Evolutionary conservation across 2,113 vertebrate species (phyloP).

Genomic region (Hydropotes inermis): DNA sequence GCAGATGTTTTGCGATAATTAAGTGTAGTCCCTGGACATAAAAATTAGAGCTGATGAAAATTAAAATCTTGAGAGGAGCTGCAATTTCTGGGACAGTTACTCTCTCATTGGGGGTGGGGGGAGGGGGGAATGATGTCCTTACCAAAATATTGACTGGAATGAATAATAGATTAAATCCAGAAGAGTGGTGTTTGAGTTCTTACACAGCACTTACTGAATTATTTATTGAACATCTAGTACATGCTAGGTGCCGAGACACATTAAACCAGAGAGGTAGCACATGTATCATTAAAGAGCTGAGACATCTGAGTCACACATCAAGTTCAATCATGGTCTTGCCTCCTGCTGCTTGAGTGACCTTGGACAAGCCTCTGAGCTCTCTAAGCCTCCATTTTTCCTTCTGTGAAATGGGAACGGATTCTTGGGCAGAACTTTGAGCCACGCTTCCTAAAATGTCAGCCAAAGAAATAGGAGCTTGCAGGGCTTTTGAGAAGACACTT

Average conservation of each 20-base stretch:
- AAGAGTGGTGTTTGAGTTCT: background rate
- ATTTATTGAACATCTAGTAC: background rate
- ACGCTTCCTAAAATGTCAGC: background rate
- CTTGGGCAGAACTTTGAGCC: background rate
- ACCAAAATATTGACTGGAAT: background rate
- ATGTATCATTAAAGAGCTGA: fast-evolving
- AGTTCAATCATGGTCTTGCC: background rate
- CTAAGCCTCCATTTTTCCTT: background rate
- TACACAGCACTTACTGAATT: background rate
- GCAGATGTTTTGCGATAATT: conserved; percentile 30
- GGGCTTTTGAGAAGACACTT: background rate
- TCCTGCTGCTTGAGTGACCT: background rate
- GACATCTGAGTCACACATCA: background rate
- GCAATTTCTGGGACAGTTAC: conserved; percentile 12
- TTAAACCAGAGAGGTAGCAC: background rate
- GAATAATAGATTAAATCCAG: background rate
- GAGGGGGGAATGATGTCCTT: background rate
- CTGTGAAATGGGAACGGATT: background rate
- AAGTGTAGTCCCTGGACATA: background rate
- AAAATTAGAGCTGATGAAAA: conserved; percentile 6
- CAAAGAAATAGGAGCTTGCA: too few species aligned
- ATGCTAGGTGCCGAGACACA: too few species aligned
- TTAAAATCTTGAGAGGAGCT: background rate
- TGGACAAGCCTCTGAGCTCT: background rate
- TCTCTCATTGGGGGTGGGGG: background rate